Evolutionary conservation across 2,888 invertebrate species (phyloP), one percentile per base, ranked within the genome.

Genomic region (Metallyticus violacea): DNA sequence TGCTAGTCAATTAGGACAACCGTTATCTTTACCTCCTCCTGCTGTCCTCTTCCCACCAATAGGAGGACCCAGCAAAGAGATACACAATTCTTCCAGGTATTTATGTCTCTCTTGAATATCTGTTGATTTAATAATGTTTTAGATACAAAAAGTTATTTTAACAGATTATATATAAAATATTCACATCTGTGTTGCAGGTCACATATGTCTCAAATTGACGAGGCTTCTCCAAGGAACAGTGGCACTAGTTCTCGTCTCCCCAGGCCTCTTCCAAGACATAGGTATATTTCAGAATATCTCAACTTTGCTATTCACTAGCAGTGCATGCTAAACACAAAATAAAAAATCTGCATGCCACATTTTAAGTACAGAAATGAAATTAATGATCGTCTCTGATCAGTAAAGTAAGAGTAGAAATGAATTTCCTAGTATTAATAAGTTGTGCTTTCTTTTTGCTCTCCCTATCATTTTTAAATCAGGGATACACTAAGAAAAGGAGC

Each of bases 31-130:
- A 62, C 87, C 87, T 27, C 87, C 90, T 77, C 90, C 91, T 0
- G 89, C 90, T 22, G 90, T 90, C 26, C 88, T 91, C 7, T 91
- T 91, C 87, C 91, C 91, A 26, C 91, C 91, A 26, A 90, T 91
- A 6, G 3, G 77, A 9, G 28, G 30, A 29, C 81, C 77, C 40
- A 30, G 26, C 40, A 86, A 86, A 40, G 81, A 25, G 9, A 7
- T 26, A 7, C 62, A 27, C 9, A 28, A 27, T 80, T 9, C 85
- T 62, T 80, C 77, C 79, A 79, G 79, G 79, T 80, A 85, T 28
- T 9, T 2, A 62, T 2, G 9, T 62, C 15, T 9, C 15, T 40
- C 40, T 40, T 40, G 9, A 40, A 40, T n/a, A n/a, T n/a, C n/a
- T n/a, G n/a, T n/a, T n/a, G n/a, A n/a, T n/a, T n/a, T n/a, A n/a